Percentiles rank a stretch among this genome's conserved stretches.
Conservation (phyloP, 2,888 invertebrate genomes). For the Oasisia sp. region DNA sequence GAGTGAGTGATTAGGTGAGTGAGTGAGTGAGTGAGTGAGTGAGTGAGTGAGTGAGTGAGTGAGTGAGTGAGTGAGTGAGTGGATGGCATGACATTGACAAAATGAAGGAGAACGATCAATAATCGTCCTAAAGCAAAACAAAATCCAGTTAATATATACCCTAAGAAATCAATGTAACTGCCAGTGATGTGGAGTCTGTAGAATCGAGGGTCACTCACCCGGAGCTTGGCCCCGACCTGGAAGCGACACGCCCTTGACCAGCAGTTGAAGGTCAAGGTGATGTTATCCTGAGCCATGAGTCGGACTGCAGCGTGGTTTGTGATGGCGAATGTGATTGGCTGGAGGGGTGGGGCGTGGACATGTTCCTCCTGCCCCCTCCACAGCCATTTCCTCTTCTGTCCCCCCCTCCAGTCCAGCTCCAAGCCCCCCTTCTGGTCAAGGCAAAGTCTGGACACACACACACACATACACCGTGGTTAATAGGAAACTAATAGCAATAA, state of each 20-base stretch:
- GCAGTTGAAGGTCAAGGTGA: conserved; percentile 56
- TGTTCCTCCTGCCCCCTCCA: conserved; percentile 60
- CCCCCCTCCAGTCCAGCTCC: conserved; percentile 57
- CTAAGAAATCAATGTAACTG: too few relatives aligned
- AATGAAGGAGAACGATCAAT: too few relatives aligned
- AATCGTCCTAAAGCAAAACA: too few relatives aligned
- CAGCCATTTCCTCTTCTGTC: conserved; percentile 55
- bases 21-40: too few relatives aligned
- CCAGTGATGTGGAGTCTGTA: background rate
- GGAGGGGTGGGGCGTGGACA: conserved; percentile 65
- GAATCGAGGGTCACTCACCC: conserved; percentile 52
- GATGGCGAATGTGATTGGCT: conserved; percentile 60
- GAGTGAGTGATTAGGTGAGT: too few relatives aligned
- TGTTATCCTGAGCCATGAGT: conserved; percentile 60
- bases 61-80: too few relatives aligned
- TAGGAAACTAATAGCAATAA: too few relatives aligned
- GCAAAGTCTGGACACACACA: conserved; percentile 30
- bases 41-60: too few relatives aligned
- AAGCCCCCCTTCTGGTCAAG: conserved; percentile 60
- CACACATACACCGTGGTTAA: background rate
- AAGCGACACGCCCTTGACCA: conserved; percentile 56
- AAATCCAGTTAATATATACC: too few relatives aligned
- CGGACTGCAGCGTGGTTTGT: conserved; percentile 55
- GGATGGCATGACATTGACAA: too few relatives aligned
- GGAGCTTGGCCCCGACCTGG: conserved; percentile 60